phyloP scores from a whole-genome alignment of 2,113 vertebrate species.

The Hyperopisus bebe region DNA sequence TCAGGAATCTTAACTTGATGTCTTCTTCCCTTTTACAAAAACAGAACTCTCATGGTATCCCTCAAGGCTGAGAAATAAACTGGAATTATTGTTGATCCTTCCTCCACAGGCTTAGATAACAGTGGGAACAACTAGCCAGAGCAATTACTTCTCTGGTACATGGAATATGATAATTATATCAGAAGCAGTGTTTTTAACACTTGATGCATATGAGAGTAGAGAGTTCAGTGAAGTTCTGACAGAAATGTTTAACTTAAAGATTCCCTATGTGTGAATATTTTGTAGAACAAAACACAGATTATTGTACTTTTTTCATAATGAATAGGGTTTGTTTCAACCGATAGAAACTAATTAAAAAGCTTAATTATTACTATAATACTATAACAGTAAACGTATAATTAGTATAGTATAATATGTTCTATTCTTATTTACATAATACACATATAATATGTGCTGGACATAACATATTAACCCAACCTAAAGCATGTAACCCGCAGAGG shows the following conservation, averaged over 20 bases:
- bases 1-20: constrained; percentile 50
- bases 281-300: too few species aligned
- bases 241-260: not conserved
- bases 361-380: not conserved
- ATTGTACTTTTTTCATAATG: not conserved
- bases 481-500: too few species aligned
- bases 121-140: constrained; percentile 1
- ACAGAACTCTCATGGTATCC: constrained; percentile 17
- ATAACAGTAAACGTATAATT: not conserved
- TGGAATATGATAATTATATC: constrained; percentile 10
- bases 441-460: not conserved
- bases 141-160: constrained; percentile 16
- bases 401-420: not conserved
- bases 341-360: not conserved
- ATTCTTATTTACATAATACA: not conserved
- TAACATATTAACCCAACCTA: too few species aligned
- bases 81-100: constrained; percentile 17
- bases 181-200: not conserved
- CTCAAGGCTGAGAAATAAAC: constrained; percentile 24
- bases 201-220: not conserved
- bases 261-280: not conserved
- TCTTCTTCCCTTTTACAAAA: constrained; percentile 37
- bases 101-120: not conserved
- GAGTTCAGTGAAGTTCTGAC: not conserved
- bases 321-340: not conserved